Evolutionary conservation across 2,888 invertebrate species (phyloP).

Genomic region (Onchidella celtica): DNA sequence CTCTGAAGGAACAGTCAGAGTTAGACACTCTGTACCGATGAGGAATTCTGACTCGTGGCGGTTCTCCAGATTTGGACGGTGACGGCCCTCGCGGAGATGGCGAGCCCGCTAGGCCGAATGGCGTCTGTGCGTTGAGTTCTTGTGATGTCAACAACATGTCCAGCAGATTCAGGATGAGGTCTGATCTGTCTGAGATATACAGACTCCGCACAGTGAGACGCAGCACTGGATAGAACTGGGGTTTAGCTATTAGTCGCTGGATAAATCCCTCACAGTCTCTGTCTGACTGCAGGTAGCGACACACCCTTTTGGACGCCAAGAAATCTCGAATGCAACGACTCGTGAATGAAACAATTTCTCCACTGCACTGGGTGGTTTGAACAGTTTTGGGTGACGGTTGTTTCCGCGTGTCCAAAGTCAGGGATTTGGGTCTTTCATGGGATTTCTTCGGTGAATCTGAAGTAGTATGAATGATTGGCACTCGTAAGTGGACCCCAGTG

Average conservation of each 20-base stretch:
- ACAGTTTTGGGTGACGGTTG: neutral
- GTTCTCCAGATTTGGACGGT: conserved; percentile 15
- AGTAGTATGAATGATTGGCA: conserved; percentile 10
- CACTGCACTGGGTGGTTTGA: conserved; percentile 36
- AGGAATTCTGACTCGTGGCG: conserved; percentile 29
- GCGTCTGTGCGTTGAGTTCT: conserved; percentile 15
- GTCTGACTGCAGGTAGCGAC: conserved; percentile 54
- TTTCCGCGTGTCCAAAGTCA: conserved; percentile 27
- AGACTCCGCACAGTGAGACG: conserved; percentile 48
- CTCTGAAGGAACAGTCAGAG: conserved; percentile 47
- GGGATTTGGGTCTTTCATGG: conserved; percentile 31
- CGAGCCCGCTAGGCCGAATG: conserved; percentile 1
- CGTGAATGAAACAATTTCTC: conserved; percentile 54
- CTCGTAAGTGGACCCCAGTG: conserved; percentile 26
- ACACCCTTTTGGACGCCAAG: conserved; percentile 56
- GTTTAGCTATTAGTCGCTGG: conserved; percentile 49
- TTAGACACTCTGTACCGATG: conserved; percentile 37
- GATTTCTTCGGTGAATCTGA: conserved; percentile 29
- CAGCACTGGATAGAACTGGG: conserved; percentile 54
- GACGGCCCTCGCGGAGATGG: conserved; percentile 40
- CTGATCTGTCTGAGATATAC: conserved; percentile 39
- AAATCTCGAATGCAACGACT: conserved; percentile 57
- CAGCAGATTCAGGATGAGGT: conserved; percentile 49
- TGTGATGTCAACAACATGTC: conserved; percentile 51
- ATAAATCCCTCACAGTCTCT: conserved; percentile 52